These are phyloP conservation scores for Drosophila maculinotata DNA, from an alignment of 2,888 invertebrate species.

Conservation along the genomic window DNA sequence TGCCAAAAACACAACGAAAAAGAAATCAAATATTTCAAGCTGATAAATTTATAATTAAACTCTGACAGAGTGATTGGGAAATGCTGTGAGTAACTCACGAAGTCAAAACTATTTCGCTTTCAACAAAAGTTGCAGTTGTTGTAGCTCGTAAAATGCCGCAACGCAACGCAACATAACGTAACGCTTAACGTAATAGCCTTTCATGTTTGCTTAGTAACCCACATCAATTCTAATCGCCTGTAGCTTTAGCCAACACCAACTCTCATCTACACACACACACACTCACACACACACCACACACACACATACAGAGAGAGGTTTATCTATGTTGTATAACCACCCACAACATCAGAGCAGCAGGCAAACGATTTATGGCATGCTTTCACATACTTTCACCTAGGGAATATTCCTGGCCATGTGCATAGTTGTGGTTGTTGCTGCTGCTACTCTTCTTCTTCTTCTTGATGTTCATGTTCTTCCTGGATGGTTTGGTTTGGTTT, in stretches of 20 bases:
- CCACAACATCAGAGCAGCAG: constrained; percentile 59
- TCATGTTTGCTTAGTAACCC: constrained; percentile 81
- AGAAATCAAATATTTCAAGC: constrained; percentile 12
- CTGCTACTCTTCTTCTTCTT: constrained; percentile 10
- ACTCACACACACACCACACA: constrained; percentile 9
- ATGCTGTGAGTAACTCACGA: constrained; percentile 1
- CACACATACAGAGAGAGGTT: constrained; percentile 6
- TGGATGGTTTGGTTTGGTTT: constrained; percentile 19
- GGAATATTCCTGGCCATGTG: constrained; percentile 74
- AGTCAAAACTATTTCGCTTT: constrained; percentile 58
- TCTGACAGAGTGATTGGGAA: constrained; percentile 2
- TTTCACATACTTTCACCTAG: constrained; percentile 80
- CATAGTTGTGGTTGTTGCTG: constrained; percentile 65
- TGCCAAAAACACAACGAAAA: background rate
- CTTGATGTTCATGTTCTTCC: constrained; percentile 23
- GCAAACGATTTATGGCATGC: constrained; percentile 79
- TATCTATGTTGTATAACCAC: constrained; percentile 43
- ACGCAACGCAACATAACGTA: constrained; percentile 68
- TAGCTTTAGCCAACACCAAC: constrained; percentile 53
- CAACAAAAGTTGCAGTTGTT: constrained; percentile 41
- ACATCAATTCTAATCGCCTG: constrained; percentile 80
- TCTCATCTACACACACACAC: constrained; percentile 19
- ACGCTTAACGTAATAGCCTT: constrained; percentile 80
- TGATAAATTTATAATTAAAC: constrained; percentile 26
- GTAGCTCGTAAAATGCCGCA: constrained; percentile 60